Evolutionary conservation across 2,797 vertebrate genomes (phyloP).

Genomic region (Chiloscyllium punctatum): DNA sequence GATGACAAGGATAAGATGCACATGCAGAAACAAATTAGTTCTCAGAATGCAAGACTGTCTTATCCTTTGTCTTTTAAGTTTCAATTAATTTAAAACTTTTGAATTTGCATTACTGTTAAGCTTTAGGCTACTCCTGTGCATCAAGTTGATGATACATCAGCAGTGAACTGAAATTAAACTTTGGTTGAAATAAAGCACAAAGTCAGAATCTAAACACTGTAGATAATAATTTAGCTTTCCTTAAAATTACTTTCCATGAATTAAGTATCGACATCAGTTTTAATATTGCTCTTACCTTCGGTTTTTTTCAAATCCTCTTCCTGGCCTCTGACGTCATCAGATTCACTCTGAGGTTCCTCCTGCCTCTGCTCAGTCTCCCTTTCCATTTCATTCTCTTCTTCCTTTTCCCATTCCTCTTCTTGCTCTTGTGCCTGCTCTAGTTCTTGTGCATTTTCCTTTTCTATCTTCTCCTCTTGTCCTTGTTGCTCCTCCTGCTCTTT

Average conservation of each 20-base stretch:
- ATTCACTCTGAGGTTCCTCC: conserved; percentile 47
- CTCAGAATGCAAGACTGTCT: not conserved
- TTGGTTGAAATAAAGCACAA: not conserved
- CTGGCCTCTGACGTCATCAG: conserved; percentile 45
- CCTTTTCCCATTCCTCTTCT: conserved; percentile 43
- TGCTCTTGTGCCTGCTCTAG: conserved; percentile 43
- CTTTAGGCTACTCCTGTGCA: not conserved
- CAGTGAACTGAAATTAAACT: not conserved
- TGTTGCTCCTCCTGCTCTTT: conserved; percentile 44
- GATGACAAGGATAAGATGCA: not conserved
- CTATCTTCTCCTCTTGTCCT: conserved; percentile 48
- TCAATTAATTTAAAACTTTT: not conserved
- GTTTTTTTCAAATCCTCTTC: conserved; percentile 41
- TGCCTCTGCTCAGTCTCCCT: conserved; percentile 11
- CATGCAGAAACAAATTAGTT: not conserved
- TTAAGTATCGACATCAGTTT: conserved; percentile 49
- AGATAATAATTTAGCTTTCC: not conserved
- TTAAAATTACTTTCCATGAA: not conserved
- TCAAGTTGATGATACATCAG: too few relatives aligned
- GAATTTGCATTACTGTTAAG: not conserved
- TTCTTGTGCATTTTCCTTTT: conserved; percentile 42
- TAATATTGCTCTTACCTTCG: conserved; percentile 54
- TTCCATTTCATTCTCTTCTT: conserved; percentile 34
- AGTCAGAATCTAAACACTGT: not conserved
- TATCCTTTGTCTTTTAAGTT: not conserved